Evolutionary conservation across 2,113 vertebrate genomes (phyloP), one percentile per base, ranked within the genome.

Genomic region (Tragelaphus buxtoni): DNA sequence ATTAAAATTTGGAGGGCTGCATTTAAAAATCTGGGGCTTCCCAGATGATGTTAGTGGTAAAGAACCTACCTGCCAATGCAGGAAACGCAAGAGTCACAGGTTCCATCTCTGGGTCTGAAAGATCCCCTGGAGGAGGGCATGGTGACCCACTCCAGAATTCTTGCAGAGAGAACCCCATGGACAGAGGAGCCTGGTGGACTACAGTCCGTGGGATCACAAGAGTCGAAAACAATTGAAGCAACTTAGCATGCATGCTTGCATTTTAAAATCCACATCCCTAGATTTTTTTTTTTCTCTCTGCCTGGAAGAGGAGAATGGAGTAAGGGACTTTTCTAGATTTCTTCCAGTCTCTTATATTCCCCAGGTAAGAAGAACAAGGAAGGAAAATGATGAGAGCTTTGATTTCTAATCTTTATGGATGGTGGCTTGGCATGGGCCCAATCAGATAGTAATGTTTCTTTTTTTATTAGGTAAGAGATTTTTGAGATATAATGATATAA

Each of bases 321-420:
- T 49, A 9, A 53, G 83, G 39, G 87, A 65, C 9, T 69, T 95
- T 89, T 55, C 80, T 91, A 90, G 74, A 82, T 95, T 94, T 91
- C 77, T 79, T n/a, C 32, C 39, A 42, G 9, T 85, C 42, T 97
- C 61, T 76, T 92, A 92, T 58, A 95, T 76, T 95, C 45, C 49
- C n/a, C 35, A 79, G 77, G 92, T 65, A 80, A 88, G 30, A 96
- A 95, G 51, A 65, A 79, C 24, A 80, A 91, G 79, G 22, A 80
- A 95, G n/a, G 51, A 39, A 92, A 94, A 87, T 58, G 51, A 16
- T 90, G 47, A 94, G 58, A 90, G 7, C 18, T 90, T 96, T 58
- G n/a, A 90, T 97, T 96, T 94, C 69, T 87, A 94, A 94, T 89
- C 76, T 95, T 97, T 91, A 65, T 51, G 53, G 53, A 72, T 85